phyloP scores from a whole-genome alignment of 2,888 invertebrate genomes.

The Oscheius sp. region DNA sequence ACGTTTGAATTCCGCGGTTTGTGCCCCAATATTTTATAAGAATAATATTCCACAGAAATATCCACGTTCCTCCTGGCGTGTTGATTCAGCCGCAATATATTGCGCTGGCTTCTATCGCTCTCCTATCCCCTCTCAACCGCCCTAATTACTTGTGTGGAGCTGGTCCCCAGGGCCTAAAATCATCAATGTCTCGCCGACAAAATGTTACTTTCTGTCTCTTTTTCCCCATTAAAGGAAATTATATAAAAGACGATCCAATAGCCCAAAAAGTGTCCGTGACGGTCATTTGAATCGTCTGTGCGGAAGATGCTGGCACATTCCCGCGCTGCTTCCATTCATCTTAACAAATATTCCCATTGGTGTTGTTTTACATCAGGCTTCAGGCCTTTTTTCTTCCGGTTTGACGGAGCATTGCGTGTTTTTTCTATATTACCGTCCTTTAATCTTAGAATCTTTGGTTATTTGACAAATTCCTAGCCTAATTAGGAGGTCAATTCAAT shows the following conservation, averaged over 20 bases:
- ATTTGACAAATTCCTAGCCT: no score
- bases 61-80: slow-evolving; percentile 3
- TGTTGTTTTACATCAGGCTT: no score
- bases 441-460: not conserved
- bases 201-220: not conserved
- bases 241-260: not conserved
- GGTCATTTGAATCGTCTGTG: not conserved
- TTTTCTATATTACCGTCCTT: not conserved
- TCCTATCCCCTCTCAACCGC: slow-evolving; percentile 21
- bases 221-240: not conserved
- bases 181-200: not conserved
- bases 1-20: no score
- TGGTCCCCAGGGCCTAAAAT: not conserved
- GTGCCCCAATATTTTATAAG: no score
- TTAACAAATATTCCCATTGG: no score
- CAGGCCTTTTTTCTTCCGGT: not conserved
- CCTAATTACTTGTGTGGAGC: slow-evolving; percentile 30
- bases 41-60: not conserved
- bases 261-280: not conserved
- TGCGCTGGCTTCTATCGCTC: not conserved
- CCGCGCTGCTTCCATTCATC: slow-evolving; percentile 15
- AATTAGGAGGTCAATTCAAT: no score
- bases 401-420: not conserved
- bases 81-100: slow-evolving; percentile 21
- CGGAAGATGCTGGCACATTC: not conserved